A percentile compares a stretch with the other conserved stretches of the same genome.
Conservation (phyloP, 2,113 vertebrate genomes). For the Chlamydotis undulata region DNA sequence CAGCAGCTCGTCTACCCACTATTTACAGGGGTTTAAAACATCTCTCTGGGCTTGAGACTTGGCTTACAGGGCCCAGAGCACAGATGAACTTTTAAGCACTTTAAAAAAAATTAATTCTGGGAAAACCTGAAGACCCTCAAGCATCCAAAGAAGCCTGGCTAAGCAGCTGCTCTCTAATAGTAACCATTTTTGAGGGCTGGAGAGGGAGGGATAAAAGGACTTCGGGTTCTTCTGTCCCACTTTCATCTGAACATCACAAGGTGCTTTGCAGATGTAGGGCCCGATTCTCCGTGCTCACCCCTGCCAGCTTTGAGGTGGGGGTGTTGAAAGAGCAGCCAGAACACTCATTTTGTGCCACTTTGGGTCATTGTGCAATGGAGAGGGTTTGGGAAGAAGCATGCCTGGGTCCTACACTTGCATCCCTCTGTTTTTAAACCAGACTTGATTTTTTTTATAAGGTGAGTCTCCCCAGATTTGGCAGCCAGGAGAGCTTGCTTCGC, state of each 20-base stretch:
- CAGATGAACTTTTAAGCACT: constrained; percentile 9
- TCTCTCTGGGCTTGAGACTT: background rate
- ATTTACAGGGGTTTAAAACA: constrained; percentile 26
- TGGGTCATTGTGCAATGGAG: background rate
- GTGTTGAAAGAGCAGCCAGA: background rate
- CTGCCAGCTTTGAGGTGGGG: background rate
- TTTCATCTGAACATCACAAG: background rate
- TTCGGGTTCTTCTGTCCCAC: background rate
- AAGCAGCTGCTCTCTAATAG: background rate
- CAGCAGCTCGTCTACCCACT: background rate
- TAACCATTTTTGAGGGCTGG: background rate
- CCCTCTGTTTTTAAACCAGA: background rate
- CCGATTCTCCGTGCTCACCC: background rate
- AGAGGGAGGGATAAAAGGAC: background rate
- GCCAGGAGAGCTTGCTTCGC: fast-evolving
- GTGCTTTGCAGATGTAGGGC: background rate
- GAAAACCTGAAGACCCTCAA: background rate
- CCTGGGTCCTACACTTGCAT: background rate
- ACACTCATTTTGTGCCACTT: background rate
- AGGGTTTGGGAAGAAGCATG: background rate
- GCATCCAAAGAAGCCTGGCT: background rate
- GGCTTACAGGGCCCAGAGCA: constrained; percentile 20
- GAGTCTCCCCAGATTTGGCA: background rate
- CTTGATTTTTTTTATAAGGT: background rate
- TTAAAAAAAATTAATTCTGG: background rate